Percentiles rank a stretch among this genome's conserved stretches.
These are phyloP conservation scores for Nomada ferruginata DNA, from an alignment of 2,888 invertebrate species.

Conservation along the genomic window DNA sequence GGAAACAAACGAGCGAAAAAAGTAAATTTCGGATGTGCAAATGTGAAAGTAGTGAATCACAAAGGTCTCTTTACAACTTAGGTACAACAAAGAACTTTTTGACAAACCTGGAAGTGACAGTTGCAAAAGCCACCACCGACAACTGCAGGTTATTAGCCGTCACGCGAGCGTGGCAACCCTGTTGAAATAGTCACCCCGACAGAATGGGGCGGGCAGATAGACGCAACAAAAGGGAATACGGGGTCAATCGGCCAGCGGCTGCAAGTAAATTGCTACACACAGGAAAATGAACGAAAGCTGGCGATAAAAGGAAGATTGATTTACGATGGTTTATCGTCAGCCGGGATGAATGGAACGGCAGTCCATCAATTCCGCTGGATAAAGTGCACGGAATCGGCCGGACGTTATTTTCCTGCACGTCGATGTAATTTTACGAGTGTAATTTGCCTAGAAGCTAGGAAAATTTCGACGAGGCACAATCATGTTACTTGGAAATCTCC, in stretches of 20 bases:
- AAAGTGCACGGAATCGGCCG: conserved; percentile 2
- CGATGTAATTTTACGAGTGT: conserved; percentile 13
- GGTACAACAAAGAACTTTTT: not conserved
- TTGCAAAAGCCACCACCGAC: conserved; percentile 7
- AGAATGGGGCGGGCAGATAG: conserved; percentile 18
- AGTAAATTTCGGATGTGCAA: too few relatives aligned
- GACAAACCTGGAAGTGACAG: conserved; percentile 11
- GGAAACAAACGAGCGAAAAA: too few relatives aligned
- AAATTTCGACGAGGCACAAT: not conserved
- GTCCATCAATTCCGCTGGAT: conserved; percentile 11
- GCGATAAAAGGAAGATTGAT: conserved; percentile 37
- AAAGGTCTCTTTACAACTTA: not conserved
- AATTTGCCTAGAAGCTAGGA: not conserved
- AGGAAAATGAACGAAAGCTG: conserved; percentile 34
- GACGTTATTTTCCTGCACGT: not conserved
- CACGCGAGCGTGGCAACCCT: not conserved
- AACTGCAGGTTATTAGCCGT: conserved; percentile 29
- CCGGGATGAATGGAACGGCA: conserved; percentile 33
- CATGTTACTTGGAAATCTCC: not conserved
- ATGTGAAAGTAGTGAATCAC: not conserved
- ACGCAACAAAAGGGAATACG: conserved; percentile 25
- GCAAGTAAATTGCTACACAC: conserved; percentile 29
- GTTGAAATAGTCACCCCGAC: conserved; percentile 17
- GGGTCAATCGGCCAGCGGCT: conserved; percentile 43
- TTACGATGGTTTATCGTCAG: conserved; percentile 37